phyloP scores from a whole-genome alignment of 1,140 invertebrate genomes.

The Aphelenchoides fujianensis region DNA sequence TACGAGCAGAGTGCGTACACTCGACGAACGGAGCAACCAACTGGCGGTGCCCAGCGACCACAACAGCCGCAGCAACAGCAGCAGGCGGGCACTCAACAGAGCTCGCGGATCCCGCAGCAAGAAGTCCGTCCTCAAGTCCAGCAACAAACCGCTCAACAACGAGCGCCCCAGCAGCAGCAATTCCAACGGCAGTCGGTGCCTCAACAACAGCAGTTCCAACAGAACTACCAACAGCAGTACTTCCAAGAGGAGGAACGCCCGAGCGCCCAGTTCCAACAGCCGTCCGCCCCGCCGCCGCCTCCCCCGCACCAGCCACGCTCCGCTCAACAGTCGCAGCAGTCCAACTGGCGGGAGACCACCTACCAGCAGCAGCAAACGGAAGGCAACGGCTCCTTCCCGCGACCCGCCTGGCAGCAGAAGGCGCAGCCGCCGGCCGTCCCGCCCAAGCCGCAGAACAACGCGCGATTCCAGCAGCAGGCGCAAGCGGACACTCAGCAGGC shows the following conservation, averaged over 20 bases:
- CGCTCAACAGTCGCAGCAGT: background rate
- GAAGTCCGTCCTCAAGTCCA: background rate
- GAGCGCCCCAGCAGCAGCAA: background rate
- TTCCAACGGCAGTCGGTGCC: too few relatives aligned
- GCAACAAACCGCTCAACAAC: background rate
- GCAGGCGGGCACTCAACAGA: too few relatives aligned
- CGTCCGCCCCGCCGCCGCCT: background rate
- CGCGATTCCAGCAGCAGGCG: too few relatives aligned
- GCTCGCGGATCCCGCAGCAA: too few relatives aligned
- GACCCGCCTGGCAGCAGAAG: slow-evolving; percentile 2
- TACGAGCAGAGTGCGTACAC: background rate
- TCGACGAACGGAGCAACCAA: background rate
- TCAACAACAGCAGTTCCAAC: background rate
- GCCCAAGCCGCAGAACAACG: background rate
- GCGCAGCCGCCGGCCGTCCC: slow-evolving; percentile 14
- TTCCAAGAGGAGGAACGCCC: background rate
- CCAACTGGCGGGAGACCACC: background rate
- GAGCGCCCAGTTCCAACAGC: background rate
- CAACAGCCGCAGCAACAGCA: too few relatives aligned
- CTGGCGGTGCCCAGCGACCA: too few relatives aligned
- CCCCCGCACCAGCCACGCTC: background rate
- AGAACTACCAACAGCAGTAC: slow-evolving; percentile 1
- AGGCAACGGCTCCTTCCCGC: background rate
- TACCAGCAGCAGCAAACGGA: background rate
- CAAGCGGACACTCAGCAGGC: slow-evolving; percentile 16